Evolutionary conservation across 1,140 invertebrate genomes (phyloP), one percentile per base, ranked within the genome.

Genomic region (Diorhabda elongata): DNA sequence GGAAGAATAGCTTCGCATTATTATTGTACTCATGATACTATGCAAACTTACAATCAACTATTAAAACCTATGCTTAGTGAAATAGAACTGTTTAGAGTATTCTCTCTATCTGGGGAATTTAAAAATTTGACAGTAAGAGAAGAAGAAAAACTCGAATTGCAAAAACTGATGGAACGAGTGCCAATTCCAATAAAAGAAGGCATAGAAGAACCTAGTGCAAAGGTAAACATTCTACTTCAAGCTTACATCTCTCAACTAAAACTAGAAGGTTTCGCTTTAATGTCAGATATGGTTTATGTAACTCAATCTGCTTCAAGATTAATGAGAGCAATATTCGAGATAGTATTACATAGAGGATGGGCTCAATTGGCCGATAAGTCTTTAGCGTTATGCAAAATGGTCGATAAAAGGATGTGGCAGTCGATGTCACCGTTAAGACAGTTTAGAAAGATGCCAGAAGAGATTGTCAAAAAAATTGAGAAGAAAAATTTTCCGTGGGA

Each of bases 251-350:
- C 97, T 0, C 97, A 99, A 79, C 81, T 99, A 58, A 99, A 99
- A 82, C 83, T 99, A 52, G 98, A 99, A 81, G 97, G 98, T 8
- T 98, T 99, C 82, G 97, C 97, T 2, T 83, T 99, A 3, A 98
- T 99, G 94, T 94, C 96, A 0, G 98, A 99, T 81, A 99, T 99
- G 98, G 96, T 99, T 0, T 99, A 96, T 78, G 95, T 99, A 0
- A 99, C 98, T 0, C 98, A 99, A 82, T 98, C 96, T 4, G 98
- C 98, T 1, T 91, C 93, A 3, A 86, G 98, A 65, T 84, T 99
- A 4, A 93, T 99, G 86, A 83, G 98, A 74, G 98, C 98, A 2
- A 97, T 99, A 64, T 99, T 93, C 84, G 98, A 99, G 84, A 99
- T 99, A 74, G 94, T 92, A 0, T 76, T 92, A 5, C 86, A 87